Base-by-base conservation (phyloP, 2,797 vertebrate genomes). In the Neosalanx taihuensis region DNA sequence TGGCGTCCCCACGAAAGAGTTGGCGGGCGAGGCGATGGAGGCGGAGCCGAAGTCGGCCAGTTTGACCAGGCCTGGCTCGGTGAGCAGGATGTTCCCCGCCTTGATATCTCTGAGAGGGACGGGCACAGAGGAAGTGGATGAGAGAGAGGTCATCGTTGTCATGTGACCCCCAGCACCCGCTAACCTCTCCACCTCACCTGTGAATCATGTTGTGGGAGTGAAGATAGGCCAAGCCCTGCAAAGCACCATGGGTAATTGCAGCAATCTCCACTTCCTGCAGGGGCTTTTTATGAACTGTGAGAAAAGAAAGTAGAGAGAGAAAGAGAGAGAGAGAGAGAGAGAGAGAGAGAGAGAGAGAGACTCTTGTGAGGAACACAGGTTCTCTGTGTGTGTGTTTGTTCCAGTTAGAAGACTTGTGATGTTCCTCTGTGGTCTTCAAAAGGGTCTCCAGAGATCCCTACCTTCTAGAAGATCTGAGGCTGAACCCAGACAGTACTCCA, bases 141-240 rank as follows among this genome's bases (percentile, higher is more conserved):
- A 59, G 62, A 30, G 26, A 17, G 33, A 26, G 29, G 17, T 12
- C 10, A n/a, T 23, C 6, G 60, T 20, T 26, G 2, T 37, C 5
- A 67, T 31, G 53, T 35, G 72, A 72, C 71, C 58, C 60, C 13
- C 37, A 12, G 70, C 53, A 64, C 49, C 62, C 33, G 53, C 76
- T 26, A 26, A 26, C 72, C 41, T 69, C 76, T 67, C 1, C 67
- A 73, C 83, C 95, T 94, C 87, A 98, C 98, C 98, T 94, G 92
- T 99, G 98, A 93, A 99, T 99, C 96, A 99, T 95, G 85, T 96
- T 98, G 91, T 99, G 97, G 91, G 96, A 99, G 93, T 99, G 97
- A 91, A 99, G 95, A 85, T 99, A 99, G 68, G 96, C 95, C 92
- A 99, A 91, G 84, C 98, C 98, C 88, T 95, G 95, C 89, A 99